A percentile compares a stretch with the other conserved stretches of the same genome.
Conservation (phyloP, 2,797 vertebrate genomes). For the Lindbergichthys nudifrons region DNA sequence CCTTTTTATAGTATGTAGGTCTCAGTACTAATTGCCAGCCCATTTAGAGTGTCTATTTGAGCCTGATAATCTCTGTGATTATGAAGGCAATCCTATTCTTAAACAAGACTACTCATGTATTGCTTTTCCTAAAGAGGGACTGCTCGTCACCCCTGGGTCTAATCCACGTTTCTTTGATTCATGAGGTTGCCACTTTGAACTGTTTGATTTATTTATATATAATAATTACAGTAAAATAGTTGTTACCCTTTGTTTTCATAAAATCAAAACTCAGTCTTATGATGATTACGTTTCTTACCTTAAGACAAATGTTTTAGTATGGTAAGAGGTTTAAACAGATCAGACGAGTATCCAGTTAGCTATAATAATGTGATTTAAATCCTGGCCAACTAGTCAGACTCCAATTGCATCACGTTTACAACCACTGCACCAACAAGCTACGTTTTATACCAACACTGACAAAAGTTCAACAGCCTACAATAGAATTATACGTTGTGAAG, state of each 20-base stretch:
- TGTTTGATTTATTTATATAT: background rate
- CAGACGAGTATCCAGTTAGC: slow-evolving; percentile 64
- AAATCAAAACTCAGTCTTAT: slow-evolving; percentile 20
- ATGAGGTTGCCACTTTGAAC: background rate
- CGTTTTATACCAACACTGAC: slow-evolving; percentile 28
- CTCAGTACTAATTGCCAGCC: slow-evolving; percentile 43
- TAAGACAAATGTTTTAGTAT: slow-evolving; percentile 59
- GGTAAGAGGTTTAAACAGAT: slow-evolving; percentile 73
- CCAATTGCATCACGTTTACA: slow-evolving; percentile 58
- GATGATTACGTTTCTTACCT: slow-evolving; percentile 31
- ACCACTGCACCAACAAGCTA: slow-evolving; percentile 30
- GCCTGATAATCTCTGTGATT: slow-evolving; percentile 72
- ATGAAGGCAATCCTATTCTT: slow-evolving; percentile 41
- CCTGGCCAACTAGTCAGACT: slow-evolving; percentile 61
- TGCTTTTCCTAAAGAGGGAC: slow-evolving; percentile 1
- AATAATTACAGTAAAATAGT: background rate
- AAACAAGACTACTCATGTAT: slow-evolving; percentile 29
- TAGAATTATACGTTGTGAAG: background rate
- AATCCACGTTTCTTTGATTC: slow-evolving; percentile 18
- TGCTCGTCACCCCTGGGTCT: slow-evolving; percentile 6
- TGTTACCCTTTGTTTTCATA: slow-evolving; percentile 18
- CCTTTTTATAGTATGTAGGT: slow-evolving; percentile 30
- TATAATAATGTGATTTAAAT: slow-evolving; percentile 71
- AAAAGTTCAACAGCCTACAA: slow-evolving; percentile 13
- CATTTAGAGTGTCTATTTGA: slow-evolving; percentile 61